phyloP scores from a whole-genome alignment of 2,797 vertebrate genomes.

The Apogon talboti region DNA sequence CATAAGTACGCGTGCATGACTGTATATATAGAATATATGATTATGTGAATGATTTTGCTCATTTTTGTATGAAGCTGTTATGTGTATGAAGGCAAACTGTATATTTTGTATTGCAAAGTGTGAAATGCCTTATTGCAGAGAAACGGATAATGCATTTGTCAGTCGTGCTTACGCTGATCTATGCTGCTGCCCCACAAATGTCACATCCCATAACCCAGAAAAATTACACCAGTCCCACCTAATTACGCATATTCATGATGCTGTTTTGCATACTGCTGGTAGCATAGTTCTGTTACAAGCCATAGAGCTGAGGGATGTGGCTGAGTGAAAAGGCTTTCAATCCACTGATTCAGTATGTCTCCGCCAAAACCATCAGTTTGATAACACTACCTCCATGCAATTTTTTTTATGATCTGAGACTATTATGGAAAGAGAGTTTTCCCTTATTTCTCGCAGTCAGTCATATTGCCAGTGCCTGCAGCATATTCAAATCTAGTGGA shows the following conservation, averaged over 20 bases:
- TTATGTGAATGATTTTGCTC: constrained; percentile 24
- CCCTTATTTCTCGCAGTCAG: constrained; percentile 76
- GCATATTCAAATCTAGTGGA: constrained; percentile 50
- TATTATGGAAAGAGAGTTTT: constrained; percentile 72
- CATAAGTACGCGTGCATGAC: constrained; percentile 3
- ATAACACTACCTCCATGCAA: constrained; percentile 58
- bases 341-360: constrained; percentile 72
- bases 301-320: constrained; percentile 74
- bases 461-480: constrained; percentile 71
- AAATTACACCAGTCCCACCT: constrained; percentile 91
- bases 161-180: constrained; percentile 88
- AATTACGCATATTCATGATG: constrained; percentile 93
- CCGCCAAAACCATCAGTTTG: constrained; percentile 60
- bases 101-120: constrained; percentile 61
- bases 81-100: constrained; percentile 46
- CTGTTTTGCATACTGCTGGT: constrained; percentile 88
- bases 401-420: constrained; percentile 68
- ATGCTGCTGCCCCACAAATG: constrained; percentile 90
- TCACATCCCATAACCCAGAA: constrained; percentile 91
- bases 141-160: constrained; percentile 91
- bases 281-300: constrained; percentile 71
- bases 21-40: constrained; percentile 8
- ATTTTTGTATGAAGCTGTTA: constrained; percentile 37
- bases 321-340: constrained; percentile 71
- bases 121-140: constrained; percentile 75